Base-by-base conservation (phyloP, 2,113 vertebrate genomes). In the Cebidichthys violaceus region DNA sequence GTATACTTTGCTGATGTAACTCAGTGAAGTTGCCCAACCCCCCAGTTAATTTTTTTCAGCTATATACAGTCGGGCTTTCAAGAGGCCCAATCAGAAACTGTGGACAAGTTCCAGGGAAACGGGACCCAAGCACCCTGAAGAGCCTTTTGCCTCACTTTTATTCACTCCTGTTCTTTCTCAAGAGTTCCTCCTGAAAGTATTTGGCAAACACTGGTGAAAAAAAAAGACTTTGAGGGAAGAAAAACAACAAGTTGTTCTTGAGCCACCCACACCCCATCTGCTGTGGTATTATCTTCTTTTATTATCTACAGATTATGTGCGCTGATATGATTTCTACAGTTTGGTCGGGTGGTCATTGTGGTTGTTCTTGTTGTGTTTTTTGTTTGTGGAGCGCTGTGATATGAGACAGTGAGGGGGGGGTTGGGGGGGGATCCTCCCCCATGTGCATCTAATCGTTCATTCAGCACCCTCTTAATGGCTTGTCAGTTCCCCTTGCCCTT, bases 401-500 rank as follows among this genome's bases (percentile, higher is more conserved):
- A 92, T 93, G 90, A 93, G 91, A 94, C 82, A 75, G 82, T 29
- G 13, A 75, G 54, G 31, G 47, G 18, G 60, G 27, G 43, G 64
- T 20, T 27, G 50, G 17, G 20, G 18, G 6, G 6, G 31, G 76
- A 93, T 95, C 93, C 92, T 92, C 95, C 96, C 93, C 95, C 94
- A 90, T 92, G 94, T 95, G 96, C 95, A 94, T 95, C 95, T 96
- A 96, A 96, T 95, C 91, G 94, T 94, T 95, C 95, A 96, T 97
- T 97, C 97, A 96, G 95, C 93, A 94, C 89, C 92, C 95, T 95
- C 90, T 95, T 97, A 97, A 97, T 97, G 97, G 97, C 96, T 96
- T 96, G 97, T 97, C 97, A 96, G 96, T 96, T 96, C 96, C 96
- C 95, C 95, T 95, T 96, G 95, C 95, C 96, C 96, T 97, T 96